Conservation (phyloP, 2,888 invertebrate genomes). For the Macrosoma leucophasiata region DNA sequence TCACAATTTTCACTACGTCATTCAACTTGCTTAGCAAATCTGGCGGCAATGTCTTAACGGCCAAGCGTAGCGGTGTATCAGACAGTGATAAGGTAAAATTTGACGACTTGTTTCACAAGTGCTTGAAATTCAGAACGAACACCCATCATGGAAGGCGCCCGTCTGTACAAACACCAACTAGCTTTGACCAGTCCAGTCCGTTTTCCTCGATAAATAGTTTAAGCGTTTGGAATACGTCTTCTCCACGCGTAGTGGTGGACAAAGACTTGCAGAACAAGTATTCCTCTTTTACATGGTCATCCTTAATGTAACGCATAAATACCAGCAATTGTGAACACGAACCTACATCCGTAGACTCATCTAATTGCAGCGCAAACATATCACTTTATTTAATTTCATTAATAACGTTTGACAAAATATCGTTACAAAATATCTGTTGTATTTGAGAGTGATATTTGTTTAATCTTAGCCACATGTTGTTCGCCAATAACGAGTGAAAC, state of each 20-base stretch:
- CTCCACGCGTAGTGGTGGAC: conserved; percentile 25
- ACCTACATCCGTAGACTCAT: conserved; percentile 25
- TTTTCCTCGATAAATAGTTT: conserved; percentile 25
- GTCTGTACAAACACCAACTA: conserved; percentile 26
- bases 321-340: conserved; percentile 25
- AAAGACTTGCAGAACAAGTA: conserved; percentile 27
- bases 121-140: conserved; percentile 26
- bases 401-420: conserved; percentile 20
- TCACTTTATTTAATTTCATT: conserved; percentile 24
- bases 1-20: conserved; percentile 26
- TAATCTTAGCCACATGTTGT: conserved; percentile 21
- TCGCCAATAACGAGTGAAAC: conserved; percentile 22
- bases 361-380: conserved; percentile 24
- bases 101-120: conserved; percentile 28
- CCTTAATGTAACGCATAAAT: conserved; percentile 23
- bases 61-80: conserved; percentile 27
- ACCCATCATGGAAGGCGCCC: conserved; percentile 27
- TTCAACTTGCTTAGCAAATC: conserved; percentile 23
- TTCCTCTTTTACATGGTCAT: conserved; percentile 24
- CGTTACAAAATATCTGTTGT: conserved; percentile 15
- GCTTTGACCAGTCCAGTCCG: conserved; percentile 25
- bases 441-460: conserved; percentile 24
- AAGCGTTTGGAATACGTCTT: conserved; percentile 27
- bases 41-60: conserved; percentile 18
- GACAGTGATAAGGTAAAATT: conserved; percentile 23